Conservation (phyloP, 1,140 invertebrate genomes). For the Anastatus disparis region DNA sequence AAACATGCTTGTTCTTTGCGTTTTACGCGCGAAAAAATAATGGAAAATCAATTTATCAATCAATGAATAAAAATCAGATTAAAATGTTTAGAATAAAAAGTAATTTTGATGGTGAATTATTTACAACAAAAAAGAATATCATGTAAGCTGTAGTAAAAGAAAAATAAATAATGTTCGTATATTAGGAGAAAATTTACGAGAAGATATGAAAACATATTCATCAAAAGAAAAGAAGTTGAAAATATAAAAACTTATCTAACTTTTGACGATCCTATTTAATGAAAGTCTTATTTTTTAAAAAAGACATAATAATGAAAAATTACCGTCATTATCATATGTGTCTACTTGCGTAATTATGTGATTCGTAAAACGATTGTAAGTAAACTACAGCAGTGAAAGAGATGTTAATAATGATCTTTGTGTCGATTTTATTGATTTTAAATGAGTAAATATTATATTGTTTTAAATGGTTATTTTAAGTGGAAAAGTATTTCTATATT, state of each 20-base stretch:
- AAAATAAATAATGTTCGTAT: conserved; percentile 19
- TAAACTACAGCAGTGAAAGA: conserved; percentile 33
- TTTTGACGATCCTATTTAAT: not conserved
- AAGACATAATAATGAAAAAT: not conserved
- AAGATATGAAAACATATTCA: not conserved
- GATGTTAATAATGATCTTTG: conserved; percentile 23
- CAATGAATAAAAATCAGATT: not conserved
- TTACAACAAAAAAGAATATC: too few relatives aligned
- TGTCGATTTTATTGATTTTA: conserved; percentile 2
- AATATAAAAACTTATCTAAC: too few relatives aligned
- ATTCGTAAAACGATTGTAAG: conserved; percentile 38
- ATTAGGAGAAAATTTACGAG: not conserved
- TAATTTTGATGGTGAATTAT: conserved; percentile 15
- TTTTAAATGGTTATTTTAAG: conserved; percentile 24
- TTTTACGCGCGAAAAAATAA: conserved; percentile 1
- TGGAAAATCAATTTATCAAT: not conserved
- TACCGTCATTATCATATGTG: conserved; percentile 28
- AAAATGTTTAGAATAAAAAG: conserved; percentile 14
- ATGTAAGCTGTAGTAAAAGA: conserved; percentile 20
- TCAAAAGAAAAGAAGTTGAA: not conserved
- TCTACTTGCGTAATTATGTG: conserved; percentile 39
- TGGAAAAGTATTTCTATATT: conserved; percentile 10
- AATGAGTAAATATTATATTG: not conserved
- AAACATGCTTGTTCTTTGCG: conserved; percentile 16
- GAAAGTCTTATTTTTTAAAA: conserved; percentile 26